Conservation (phyloP, 2,113 vertebrate genomes). For the Dryoscopus gambensis region DNA sequence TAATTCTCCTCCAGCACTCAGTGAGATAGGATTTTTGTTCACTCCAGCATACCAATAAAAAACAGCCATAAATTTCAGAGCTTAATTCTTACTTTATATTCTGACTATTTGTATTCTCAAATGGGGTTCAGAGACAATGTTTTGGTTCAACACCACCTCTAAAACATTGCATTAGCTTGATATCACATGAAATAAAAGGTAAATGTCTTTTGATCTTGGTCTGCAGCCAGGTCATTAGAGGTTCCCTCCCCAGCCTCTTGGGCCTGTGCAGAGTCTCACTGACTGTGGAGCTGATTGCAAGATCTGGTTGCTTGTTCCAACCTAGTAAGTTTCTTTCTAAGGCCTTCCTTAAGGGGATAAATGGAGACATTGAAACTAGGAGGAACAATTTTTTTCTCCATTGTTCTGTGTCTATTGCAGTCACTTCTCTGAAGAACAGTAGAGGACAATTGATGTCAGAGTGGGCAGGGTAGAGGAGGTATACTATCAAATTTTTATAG, state of each 20-base stretch:
- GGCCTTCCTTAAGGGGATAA: neutral
- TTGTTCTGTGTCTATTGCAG: neutral
- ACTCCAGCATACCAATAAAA: neutral
- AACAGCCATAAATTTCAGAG: neutral
- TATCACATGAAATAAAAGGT: neutral
- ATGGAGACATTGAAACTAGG: neutral
- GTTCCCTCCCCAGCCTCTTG: neutral
- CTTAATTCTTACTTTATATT: neutral
- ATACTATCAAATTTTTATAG: neutral
- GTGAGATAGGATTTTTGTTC: neutral
- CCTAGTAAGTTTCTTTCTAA: neutral
- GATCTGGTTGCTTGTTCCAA: neutral
- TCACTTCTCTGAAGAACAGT: neutral
- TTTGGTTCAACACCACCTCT: neutral
- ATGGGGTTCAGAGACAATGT: neutral
- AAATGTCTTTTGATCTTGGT: neutral
- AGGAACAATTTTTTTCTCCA: neutral
- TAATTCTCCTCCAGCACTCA: neutral
- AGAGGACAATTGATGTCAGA: neutral
- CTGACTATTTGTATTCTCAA: neutral
- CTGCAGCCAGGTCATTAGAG: neutral
- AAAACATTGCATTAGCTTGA: neutral
- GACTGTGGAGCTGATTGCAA: neutral
- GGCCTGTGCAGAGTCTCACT: neutral
- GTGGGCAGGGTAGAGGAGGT: neutral